Conservation (phyloP, 2,888 invertebrate genomes). For the Macrophya alboannulata region DNA sequence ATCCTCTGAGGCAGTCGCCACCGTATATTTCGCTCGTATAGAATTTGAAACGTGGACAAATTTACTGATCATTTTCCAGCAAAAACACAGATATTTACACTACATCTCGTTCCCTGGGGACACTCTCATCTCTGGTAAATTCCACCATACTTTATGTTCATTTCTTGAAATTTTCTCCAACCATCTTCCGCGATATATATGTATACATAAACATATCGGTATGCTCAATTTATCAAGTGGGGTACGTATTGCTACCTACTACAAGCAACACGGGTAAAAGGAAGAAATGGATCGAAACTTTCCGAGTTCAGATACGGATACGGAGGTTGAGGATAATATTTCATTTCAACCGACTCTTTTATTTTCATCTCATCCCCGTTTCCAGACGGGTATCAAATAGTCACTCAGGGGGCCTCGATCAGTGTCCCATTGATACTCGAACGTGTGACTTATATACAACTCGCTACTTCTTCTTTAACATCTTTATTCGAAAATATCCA, state of each 20-base stretch:
- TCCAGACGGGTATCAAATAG: slow-evolving; percentile 1
- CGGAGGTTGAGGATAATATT: neutral
- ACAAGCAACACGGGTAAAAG: neutral
- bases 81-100: neutral
- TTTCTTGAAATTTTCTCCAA: neutral
- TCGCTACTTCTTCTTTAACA: neutral
- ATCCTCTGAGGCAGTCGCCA: neutral
- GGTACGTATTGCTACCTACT: slow-evolving; percentile 2
- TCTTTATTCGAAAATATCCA: neutral
- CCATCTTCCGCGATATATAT: slow-evolving; percentile 3
- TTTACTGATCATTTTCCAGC: neutral
- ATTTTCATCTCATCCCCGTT: slow-evolving; percentile 27
- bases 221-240: slow-evolving; percentile 43
- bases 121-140: neutral
- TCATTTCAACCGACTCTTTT: slow-evolving; percentile 13
- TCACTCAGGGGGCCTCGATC: neutral
- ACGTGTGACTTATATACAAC: neutral
- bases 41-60: neutral
- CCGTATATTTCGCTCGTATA: slow-evolving; percentile 9
- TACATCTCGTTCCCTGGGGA: neutral
- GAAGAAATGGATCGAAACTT: slow-evolving; percentile 22
- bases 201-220: slow-evolving; percentile 6
- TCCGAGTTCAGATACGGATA: slow-evolving; percentile 5
- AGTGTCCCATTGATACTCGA: slow-evolving; percentile 21
- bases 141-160: slow-evolving; percentile 10